phyloP scores from a whole-genome alignment of 1,140 invertebrate genomes.

The Panagrolaimus sp. region DNA sequence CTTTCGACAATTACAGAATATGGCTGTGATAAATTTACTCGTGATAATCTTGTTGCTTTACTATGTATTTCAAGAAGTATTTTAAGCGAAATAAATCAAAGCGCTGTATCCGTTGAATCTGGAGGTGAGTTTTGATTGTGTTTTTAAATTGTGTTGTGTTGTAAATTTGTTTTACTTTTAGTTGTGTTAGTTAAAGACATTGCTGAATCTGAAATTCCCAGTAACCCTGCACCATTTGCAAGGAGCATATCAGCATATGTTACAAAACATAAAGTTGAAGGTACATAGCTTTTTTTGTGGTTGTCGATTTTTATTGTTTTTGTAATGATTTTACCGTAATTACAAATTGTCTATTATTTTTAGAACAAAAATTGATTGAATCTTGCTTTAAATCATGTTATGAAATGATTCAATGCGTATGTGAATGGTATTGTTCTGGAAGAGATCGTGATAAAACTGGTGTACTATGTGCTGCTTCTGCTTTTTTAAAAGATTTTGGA shows the following conservation, averaged over 20 bases:
- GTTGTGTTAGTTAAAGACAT: too few relatives aligned
- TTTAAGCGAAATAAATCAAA: slow-evolving; percentile 41
- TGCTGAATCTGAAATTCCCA: neutral
- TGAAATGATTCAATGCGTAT: slow-evolving; percentile 34
- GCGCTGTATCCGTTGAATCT: slow-evolving; percentile 25
- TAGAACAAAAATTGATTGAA: slow-evolving; percentile 52
- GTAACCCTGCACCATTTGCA: slow-evolving; percentile 13
- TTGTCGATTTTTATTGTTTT: neutral
- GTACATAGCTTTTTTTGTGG: too few relatives aligned
- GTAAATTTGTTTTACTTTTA: too few relatives aligned
- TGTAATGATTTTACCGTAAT: slow-evolving; percentile 10
- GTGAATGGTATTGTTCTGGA: slow-evolving; percentile 34
- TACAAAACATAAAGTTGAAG: too few relatives aligned
- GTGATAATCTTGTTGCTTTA: slow-evolving; percentile 36
- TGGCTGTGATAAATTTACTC: slow-evolving; percentile 30
- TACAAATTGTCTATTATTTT: slow-evolving; percentile 25
- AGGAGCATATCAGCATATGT: too few relatives aligned
- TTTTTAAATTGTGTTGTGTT: too few relatives aligned
- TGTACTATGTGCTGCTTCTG: slow-evolving; percentile 35
- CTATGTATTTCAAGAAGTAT: slow-evolving; percentile 34
- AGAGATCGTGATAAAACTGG: slow-evolving; percentile 34
- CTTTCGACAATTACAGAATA: slow-evolving; percentile 20
- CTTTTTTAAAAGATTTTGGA: slow-evolving; percentile 44
- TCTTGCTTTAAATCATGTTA: slow-evolving; percentile 43
- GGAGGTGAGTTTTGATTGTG: slow-evolving; percentile 20